These are phyloP conservation scores for Tauraco erythrolophus DNA, from an alignment of 2,113 vertebrate genomes.

Conservation along the genomic window DNA sequence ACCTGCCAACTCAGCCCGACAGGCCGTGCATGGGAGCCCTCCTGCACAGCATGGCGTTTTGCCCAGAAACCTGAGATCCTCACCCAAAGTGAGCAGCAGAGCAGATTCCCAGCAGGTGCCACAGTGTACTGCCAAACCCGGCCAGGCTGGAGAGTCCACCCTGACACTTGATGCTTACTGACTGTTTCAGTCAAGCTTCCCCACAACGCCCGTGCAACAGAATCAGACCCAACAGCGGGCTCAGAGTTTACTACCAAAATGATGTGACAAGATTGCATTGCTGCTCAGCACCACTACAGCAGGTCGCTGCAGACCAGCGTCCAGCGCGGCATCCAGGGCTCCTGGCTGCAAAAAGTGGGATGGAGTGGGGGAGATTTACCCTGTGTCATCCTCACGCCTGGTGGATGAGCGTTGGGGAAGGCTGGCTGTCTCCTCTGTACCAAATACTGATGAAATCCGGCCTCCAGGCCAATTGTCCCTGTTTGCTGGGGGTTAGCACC, in stretches of 20 bases:
- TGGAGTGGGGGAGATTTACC: background rate
- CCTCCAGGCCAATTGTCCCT: background rate
- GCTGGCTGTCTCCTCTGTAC: background rate
- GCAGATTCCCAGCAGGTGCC: background rate
- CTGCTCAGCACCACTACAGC: background rate
- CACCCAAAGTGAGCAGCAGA: background rate
- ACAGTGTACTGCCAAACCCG: background rate
- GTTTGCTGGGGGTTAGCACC: background rate
- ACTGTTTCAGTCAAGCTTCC: background rate
- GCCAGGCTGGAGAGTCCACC: background rate
- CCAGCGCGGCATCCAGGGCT: background rate
- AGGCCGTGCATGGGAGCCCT: background rate
- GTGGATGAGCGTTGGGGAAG: accelerated
- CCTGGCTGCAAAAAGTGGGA: background rate
- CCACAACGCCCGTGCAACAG: background rate
- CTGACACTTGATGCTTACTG: background rate
- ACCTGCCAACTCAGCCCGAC: background rate
- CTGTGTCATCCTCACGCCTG: accelerated
- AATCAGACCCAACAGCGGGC: background rate
- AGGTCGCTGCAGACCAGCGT: background rate
- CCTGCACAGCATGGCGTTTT: background rate
- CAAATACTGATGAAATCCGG: background rate
- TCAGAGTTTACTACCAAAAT: background rate
- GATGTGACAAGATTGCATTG: accelerated
- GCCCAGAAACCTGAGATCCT: background rate